Evolutionary conservation across 2,797 vertebrate genomes (phyloP).

Genomic region (Typhlichthys subterraneus): DNA sequence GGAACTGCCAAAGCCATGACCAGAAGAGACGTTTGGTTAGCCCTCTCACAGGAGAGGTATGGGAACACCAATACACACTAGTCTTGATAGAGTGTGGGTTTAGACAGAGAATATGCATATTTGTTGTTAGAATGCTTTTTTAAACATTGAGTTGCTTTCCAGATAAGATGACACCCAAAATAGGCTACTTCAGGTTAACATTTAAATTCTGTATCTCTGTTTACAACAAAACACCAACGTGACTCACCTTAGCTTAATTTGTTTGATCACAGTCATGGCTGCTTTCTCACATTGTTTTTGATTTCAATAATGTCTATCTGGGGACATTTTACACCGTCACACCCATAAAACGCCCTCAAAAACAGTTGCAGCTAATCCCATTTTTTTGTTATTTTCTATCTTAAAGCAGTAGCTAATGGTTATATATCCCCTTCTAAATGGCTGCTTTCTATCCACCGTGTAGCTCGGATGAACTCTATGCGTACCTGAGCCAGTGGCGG

Average conservation of each 20-base stretch:
- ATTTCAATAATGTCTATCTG: conserved; percentile 3
- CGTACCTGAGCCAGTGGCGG: conserved; percentile 74
- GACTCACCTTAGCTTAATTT: not conserved
- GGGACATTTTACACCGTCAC: not conserved
- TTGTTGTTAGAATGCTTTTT: too few species aligned
- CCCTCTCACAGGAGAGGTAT: conserved; percentile 78
- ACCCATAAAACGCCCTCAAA: not conserved
- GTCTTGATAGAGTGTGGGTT: not conserved
- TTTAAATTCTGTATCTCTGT: conserved; percentile 11
- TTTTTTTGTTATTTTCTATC: not conserved
- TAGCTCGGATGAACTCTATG: conserved; percentile 76
- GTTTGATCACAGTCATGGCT: too few species aligned
- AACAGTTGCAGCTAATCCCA: not conserved
- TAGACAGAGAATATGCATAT: not conserved
- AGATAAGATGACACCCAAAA: not conserved
- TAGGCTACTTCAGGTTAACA: conserved; percentile 12
- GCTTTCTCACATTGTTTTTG: conserved; percentile 27
- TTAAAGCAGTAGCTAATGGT: not conserved
- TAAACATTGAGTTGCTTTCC: not conserved
- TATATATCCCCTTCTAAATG: not conserved
- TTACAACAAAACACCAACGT: conserved; percentile 20
- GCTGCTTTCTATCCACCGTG: conserved; percentile 12
- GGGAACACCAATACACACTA: not conserved
- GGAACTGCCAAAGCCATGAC: conserved; percentile 43
- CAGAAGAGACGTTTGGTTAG: conserved; percentile 75